Evolutionary conservation across 2,797 vertebrate species (phyloP), one percentile per base, ranked within the genome.

Genomic region (Coregonus sp.): DNA sequence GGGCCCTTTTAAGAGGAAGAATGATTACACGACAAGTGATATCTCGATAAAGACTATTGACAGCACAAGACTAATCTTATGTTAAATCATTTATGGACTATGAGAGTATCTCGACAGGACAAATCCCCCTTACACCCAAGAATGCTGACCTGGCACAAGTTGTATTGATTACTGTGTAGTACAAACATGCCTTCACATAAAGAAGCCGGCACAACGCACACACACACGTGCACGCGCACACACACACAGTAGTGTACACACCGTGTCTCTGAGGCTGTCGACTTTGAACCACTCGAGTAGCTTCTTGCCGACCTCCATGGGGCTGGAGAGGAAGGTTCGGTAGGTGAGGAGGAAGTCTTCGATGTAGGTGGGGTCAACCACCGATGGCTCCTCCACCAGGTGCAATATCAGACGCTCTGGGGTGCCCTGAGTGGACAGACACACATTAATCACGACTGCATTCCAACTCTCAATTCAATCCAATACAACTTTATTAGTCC

Each of bases 291-390:
- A 99, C 65, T 98, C 97, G 84, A 99, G 86, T 20, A 99, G 95
- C 72, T 97, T 99, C 84, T 85, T 93, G 67, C 98, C 96, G 73
- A 99, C 96, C 80, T 98, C 96, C 95, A 99, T 94, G 29, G 98
- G 96, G 85, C 93, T 97, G 71, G 94, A 93, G 78, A 99, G 93
- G 91, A 99, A 99, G 1, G 98, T 99, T 86, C 98, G 95, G 74
- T 98, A 98, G 1, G 98, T 98, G 80, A 99, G 79, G 29, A 99
- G 94, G 87, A 99, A 99, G 95, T 99, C 98, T 89, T 99, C 98
- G 0, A 99, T 98, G 81, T 98, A 99, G 14, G 98, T 99, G 81
- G 97, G 97, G 90, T 99, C 98, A 81, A 99, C 98, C 80, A 99
- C 96, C 0, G 97, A 99, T 52, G 98, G 98, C 66, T 99, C 98